These are phyloP conservation scores for Hydrolagus colliei DNA, from an alignment of 2,797 vertebrate genomes.

Conservation along the genomic window DNA sequence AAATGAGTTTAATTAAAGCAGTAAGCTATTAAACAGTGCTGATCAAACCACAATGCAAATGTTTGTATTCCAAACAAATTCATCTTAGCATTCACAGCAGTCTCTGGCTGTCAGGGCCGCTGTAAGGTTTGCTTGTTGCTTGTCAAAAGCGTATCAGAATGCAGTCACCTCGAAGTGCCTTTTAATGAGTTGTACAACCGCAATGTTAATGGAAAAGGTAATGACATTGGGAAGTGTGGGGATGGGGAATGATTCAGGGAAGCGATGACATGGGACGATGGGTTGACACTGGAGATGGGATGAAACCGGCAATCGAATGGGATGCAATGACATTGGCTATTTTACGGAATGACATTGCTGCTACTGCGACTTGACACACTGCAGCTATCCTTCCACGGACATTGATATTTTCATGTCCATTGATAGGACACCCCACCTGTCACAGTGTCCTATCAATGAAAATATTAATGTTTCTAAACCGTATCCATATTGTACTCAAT, in stretches of 20 bases:
- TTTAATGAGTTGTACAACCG: constrained; percentile 3
- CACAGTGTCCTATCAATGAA: not conserved
- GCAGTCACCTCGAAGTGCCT: constrained; percentile 3
- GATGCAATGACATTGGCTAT: too few relatives aligned
- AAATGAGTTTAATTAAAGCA: constrained; percentile 14
- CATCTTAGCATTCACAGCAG: constrained; percentile 17
- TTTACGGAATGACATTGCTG: not conserved
- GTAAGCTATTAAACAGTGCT: not conserved
- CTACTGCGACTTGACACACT: not conserved
- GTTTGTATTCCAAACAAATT: not conserved
- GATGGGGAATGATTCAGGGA: too few relatives aligned
- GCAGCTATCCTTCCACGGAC: not conserved
- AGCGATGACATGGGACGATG: too few relatives aligned
- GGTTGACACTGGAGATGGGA: too few relatives aligned
- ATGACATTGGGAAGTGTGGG: too few relatives aligned
- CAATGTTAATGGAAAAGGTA: constrained; percentile 11
- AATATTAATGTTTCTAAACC: too few relatives aligned
- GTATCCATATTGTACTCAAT: too few relatives aligned
- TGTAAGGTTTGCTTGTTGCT: not conserved
- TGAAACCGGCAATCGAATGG: too few relatives aligned
- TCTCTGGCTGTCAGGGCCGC: not conserved
- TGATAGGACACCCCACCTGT: too few relatives aligned
- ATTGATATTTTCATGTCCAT: too few relatives aligned
- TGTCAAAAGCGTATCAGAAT: constrained; percentile 14
- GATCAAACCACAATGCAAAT: not conserved